These are phyloP conservation scores for Hypocryptadius cinnamomeus DNA, from an alignment of 2,113 vertebrate species.

Conservation along the genomic window DNA sequence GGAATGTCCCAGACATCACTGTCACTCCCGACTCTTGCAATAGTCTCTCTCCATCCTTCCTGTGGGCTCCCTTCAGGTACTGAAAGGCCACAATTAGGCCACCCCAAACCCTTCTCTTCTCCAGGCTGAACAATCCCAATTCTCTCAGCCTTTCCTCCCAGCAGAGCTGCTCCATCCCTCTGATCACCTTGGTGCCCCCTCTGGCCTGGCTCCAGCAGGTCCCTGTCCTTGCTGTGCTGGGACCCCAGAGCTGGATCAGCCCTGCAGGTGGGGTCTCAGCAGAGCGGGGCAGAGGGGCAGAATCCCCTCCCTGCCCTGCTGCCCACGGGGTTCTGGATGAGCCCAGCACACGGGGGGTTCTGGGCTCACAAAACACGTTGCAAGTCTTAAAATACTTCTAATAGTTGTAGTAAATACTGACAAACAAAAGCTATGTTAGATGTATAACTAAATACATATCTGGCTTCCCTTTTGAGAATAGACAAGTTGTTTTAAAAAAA, in stretches of 20 bases:
- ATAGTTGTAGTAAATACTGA: not conserved
- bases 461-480: not conserved
- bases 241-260: not conserved
- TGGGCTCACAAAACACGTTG: fast-evolving
- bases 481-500: not conserved
- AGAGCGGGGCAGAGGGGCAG: not conserved
- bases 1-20: not conserved
- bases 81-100: fast-evolving
- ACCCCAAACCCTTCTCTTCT: fast-evolving
- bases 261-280: not conserved
- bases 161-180: not conserved
- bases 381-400: not conserved
- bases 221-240: not conserved
- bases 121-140: fast-evolving
- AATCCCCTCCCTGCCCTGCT: not conserved
- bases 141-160: not conserved
- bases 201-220: not conserved
- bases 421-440: not conserved
- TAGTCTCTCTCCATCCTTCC: not conserved
- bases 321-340: not conserved
- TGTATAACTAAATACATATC: not conserved
- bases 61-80: fast-evolving
- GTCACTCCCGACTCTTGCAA: fast-evolving
- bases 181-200: not conserved
- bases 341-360: not conserved